Conservation (phyloP, 2,888 invertebrate genomes). For the Chalcosyrphus nemorum region DNA sequence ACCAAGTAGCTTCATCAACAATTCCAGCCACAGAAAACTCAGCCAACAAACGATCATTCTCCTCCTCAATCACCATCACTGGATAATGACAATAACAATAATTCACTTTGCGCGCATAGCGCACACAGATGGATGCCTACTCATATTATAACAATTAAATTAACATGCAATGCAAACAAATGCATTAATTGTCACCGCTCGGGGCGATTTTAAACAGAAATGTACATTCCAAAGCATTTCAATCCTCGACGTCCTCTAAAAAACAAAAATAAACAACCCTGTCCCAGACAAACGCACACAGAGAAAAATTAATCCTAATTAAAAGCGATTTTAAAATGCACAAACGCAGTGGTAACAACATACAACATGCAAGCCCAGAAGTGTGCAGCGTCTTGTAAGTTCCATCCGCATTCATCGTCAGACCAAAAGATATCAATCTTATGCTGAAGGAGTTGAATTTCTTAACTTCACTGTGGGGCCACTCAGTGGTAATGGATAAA, state of each 20-base stretch:
- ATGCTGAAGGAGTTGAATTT: no score
- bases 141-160: not conserved
- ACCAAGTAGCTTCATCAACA: conserved; percentile 8
- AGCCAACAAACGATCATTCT: conserved; percentile 19
- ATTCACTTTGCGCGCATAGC: conserved; percentile 12
- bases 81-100: conserved; percentile 22
- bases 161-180: conserved; percentile 24
- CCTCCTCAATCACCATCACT: conserved; percentile 33
- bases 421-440: conserved; percentile 13
- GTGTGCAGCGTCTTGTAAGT: not conserved
- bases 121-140: not conserved
- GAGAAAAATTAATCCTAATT: conserved; percentile 17
- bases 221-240: conserved; percentile 38
- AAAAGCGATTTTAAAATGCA: conserved; percentile 36
- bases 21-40: conserved; percentile 8
- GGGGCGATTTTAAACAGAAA: conserved; percentile 20
- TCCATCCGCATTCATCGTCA: conserved; percentile 51
- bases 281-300: conserved; percentile 10
- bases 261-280: no score
- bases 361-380: not conserved
- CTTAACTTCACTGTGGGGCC: not conserved
- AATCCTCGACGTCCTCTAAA: not conserved
- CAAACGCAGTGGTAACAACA: not conserved
- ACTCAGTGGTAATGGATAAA: not conserved
- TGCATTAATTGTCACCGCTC: conserved; percentile 44